These are phyloP conservation scores for Epinephelus awoara DNA, from an alignment of 2,797 vertebrate genomes.

Conservation along the genomic window DNA sequence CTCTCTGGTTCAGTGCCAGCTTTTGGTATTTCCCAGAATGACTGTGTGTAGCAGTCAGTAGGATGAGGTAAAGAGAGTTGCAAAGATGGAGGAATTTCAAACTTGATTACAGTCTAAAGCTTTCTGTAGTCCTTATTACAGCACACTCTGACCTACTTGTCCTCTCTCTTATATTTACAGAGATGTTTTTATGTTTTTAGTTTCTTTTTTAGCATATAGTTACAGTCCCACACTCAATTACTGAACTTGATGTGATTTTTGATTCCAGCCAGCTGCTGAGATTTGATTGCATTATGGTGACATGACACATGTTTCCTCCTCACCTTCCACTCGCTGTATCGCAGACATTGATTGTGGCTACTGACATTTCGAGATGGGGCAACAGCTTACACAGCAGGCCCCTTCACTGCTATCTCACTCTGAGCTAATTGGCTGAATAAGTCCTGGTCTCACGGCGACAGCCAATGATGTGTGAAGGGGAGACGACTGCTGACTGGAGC, in stretches of 20 bases:
- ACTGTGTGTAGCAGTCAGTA: not conserved
- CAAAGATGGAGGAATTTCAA: not conserved
- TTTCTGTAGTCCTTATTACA: not conserved
- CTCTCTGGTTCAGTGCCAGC: not conserved
- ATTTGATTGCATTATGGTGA: not conserved
- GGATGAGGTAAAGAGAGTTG: not conserved
- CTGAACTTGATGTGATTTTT: conserved; percentile 9
- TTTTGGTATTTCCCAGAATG: conserved; percentile 1
- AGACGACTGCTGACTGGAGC: conserved; percentile 28
- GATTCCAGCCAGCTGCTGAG: not conserved
- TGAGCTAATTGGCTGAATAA: conserved; percentile 66
- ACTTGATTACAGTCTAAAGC: not conserved
- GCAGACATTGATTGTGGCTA: conserved; percentile 16
- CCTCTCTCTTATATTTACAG: not conserved
- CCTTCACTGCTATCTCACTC: conserved; percentile 20
- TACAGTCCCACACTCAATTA: not conserved
- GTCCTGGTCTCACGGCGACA: conserved; percentile 39
- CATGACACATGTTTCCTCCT: conserved; percentile 9
- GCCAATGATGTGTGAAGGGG: conserved; percentile 63
- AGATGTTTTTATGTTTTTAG: not conserved
- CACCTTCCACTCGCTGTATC: not conserved
- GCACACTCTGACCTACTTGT: not conserved
- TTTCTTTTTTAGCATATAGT: not conserved
- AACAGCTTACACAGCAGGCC: conserved; percentile 43
- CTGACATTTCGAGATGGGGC: conserved; percentile 53